phyloP scores from a whole-genome alignment of 2,797 vertebrate genomes.

The Enteromius fasciolatus region DNA sequence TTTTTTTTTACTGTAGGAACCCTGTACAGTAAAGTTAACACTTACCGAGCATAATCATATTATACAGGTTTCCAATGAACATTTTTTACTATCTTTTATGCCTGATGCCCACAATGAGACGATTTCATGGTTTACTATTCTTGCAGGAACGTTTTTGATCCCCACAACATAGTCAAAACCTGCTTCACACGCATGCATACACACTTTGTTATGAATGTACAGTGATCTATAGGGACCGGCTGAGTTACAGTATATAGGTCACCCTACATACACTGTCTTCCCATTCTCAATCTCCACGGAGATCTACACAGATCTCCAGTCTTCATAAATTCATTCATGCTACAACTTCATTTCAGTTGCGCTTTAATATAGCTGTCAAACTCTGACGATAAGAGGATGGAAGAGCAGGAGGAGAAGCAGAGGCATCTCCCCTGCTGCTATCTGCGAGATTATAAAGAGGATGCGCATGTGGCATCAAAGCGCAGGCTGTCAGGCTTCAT shows the following conservation, averaged over 20 bases:
- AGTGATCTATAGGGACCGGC: conserved; percentile 31
- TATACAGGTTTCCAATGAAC: not conserved
- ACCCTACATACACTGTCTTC: conserved; percentile 2
- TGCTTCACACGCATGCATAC: not conserved
- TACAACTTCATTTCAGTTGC: conserved; percentile 23
- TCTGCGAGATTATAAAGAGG: conserved; percentile 31
- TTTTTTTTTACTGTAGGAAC: not conserved
- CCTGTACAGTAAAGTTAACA: too few species aligned
- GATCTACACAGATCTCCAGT: not conserved
- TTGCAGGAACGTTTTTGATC: not conserved
- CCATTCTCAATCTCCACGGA: conserved; percentile 1
- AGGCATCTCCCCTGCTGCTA: conserved; percentile 22
- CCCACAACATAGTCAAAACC: not conserved
- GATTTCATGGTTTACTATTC: not conserved
- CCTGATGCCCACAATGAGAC: not conserved
- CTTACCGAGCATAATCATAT: not conserved
- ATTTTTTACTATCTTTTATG: not conserved
- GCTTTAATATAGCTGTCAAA: conserved; percentile 38
- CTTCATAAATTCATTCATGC: conserved; percentile 26
- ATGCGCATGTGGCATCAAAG: conserved; percentile 35
- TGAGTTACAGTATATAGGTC: conserved; percentile 43
- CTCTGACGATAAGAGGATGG: conserved; percentile 4
- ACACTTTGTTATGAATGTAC: conserved; percentile 5
- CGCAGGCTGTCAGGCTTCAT: conserved; percentile 38
- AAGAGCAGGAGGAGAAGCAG: not conserved